Percentiles rank a stretch among this genome's conserved stretches.
These are phyloP conservation scores for Hipparchia sbordonii DNA, from an alignment of 2,888 invertebrate genomes.

Conservation along the genomic window DNA sequence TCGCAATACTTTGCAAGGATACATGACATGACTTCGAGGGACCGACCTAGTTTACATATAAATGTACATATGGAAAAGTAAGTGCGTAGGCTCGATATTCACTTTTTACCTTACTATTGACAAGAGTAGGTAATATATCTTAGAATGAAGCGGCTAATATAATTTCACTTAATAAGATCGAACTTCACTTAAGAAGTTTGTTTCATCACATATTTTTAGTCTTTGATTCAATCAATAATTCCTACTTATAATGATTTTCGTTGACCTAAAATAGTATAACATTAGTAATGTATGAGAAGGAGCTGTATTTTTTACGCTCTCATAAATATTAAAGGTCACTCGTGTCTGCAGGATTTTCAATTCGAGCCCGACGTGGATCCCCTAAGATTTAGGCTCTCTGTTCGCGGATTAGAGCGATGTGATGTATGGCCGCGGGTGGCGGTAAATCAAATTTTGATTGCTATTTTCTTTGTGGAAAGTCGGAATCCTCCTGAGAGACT, in stretches of 20 bases:
- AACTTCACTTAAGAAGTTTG: too few species aligned
- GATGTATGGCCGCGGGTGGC: constrained; percentile 80
- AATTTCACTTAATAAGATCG: too few species aligned
- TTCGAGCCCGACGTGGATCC: constrained; percentile 71
- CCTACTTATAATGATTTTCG: constrained; percentile 16
- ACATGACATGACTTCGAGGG: constrained; percentile 40
- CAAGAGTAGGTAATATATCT: too few species aligned
- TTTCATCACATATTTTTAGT: too few species aligned
- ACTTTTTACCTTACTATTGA: too few species aligned
- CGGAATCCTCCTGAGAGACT: constrained; percentile 64
- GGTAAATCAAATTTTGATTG: constrained; percentile 84
- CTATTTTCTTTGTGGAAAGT: constrained; percentile 81
- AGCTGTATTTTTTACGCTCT: constrained; percentile 62
- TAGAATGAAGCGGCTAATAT: too few species aligned
- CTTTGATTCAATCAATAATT: too few species aligned
- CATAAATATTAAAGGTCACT: constrained; percentile 77
- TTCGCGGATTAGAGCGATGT: constrained; percentile 77
- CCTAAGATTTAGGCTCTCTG: constrained; percentile 76
- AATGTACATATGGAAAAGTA: background rate
- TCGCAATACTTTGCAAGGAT: constrained; percentile 61
- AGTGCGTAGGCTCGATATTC: background rate
- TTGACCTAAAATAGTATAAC: constrained; percentile 28
- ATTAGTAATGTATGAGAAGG: constrained; percentile 16
- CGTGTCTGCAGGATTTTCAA: constrained; percentile 75
- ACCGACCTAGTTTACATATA: background rate